Percentiles rank a stretch among this genome's conserved stretches.
phyloP scores from a whole-genome alignment of 2,888 invertebrate genomes.

The Lasioglossum morio region DNA sequence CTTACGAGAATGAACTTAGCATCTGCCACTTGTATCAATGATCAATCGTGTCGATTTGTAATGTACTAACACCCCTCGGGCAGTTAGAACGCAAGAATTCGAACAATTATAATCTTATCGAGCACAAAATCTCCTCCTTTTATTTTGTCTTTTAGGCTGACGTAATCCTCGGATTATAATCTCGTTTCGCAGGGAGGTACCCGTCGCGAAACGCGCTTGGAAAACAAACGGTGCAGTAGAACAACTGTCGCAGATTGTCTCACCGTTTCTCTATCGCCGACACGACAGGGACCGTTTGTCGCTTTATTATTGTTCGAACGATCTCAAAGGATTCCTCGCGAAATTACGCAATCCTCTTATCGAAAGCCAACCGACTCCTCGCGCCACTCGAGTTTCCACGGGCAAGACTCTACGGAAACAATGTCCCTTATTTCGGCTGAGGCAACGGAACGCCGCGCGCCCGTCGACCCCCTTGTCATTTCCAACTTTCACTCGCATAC shows the following conservation, averaged over 20 bases:
- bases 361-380: neutral
- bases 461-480: neutral
- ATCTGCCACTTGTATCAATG: too few species aligned
- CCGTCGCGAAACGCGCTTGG: too few species aligned
- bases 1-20: too few species aligned
- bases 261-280: neutral
- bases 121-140: too few species aligned
- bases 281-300: neutral
- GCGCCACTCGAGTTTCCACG: neutral
- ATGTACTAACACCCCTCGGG: too few species aligned
- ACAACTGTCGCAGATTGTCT: neutral
- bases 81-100: too few species aligned
- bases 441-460: neutral
- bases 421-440: neutral
- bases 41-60: too few species aligned
- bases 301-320: neutral
- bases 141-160: too few species aligned
- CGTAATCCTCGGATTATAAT: neutral
- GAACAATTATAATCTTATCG: too few species aligned
- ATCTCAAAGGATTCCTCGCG: neutral
- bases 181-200: neutral
- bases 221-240: neutral
- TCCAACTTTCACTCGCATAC: slow-evolving; percentile 4
- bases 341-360: slow-evolving; percentile 11
- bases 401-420: neutral